Conservation (phyloP, 2,113 vertebrate genomes). For the Lycaon pictus region DNA sequence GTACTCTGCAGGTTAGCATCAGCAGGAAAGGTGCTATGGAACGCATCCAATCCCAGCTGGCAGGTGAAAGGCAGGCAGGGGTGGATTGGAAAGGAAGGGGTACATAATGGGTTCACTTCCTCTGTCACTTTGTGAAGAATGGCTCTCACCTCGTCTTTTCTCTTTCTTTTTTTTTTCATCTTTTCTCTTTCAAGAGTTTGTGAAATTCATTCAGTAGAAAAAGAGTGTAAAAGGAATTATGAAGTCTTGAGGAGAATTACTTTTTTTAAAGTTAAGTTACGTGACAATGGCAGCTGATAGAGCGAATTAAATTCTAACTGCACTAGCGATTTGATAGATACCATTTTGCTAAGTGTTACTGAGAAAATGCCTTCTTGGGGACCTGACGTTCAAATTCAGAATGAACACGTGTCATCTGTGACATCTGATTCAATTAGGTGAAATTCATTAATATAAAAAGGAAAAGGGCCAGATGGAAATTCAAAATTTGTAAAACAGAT, state of each 20-base stretch:
- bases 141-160: slow-evolving; percentile 25
- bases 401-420: slow-evolving; percentile 68
- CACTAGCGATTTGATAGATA: slow-evolving; percentile 82
- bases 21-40: not conserved
- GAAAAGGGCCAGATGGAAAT: slow-evolving; percentile 47
- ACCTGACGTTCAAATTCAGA: slow-evolving; percentile 76
- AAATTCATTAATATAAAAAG: slow-evolving; percentile 75
- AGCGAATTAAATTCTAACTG: slow-evolving; percentile 85
- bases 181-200: slow-evolving; percentile 60
- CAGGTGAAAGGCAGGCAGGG: not conserved
- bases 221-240: slow-evolving; percentile 77
- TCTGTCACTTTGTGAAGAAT: slow-evolving; percentile 15
- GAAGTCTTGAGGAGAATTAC: slow-evolving; percentile 82
- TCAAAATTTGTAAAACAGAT: slow-evolving; percentile 17
- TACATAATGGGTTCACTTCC: not conserved
- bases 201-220: slow-evolving; percentile 77
- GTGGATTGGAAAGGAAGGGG: not conserved
- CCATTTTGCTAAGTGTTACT: slow-evolving; percentile 79
- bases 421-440: slow-evolving; percentile 72
- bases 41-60: not conserved
- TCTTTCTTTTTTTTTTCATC: slow-evolving; percentile 20
- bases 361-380: slow-evolving; percentile 74
- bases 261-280: slow-evolving; percentile 82
- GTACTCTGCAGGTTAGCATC: not conserved
- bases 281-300: slow-evolving; percentile 82